Conservation (phyloP, 1,140 invertebrate genomes). For the Samia ricini region DNA sequence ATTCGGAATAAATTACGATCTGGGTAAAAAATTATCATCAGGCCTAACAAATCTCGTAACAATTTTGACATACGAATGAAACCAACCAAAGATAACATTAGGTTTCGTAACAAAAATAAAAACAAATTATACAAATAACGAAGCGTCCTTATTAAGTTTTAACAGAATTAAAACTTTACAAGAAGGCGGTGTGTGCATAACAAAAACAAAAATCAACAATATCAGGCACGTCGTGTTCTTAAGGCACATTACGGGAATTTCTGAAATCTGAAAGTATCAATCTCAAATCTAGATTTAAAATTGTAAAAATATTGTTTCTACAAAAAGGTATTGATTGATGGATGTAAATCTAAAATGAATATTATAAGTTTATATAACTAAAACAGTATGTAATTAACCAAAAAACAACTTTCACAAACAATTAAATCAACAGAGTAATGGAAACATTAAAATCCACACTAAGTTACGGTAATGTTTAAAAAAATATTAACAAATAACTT, state of each 20-base stretch:
- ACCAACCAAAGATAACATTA: conserved; percentile 45
- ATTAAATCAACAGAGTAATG: conserved; percentile 23
- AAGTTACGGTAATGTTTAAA: conserved; percentile 18
- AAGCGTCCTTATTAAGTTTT: conserved; percentile 43
- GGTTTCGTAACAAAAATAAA: conserved; percentile 4
- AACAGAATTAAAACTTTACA: conserved; percentile 33
- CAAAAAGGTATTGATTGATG: not conserved
- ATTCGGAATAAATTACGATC: not conserved
- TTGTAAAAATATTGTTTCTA: conserved; percentile 1
- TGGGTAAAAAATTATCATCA: not conserved
- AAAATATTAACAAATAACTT: conserved; percentile 16
- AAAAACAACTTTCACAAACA: conserved; percentile 30
- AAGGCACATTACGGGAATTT: conserved; percentile 54
- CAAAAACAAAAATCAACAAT: conserved; percentile 38
- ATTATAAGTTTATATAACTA: not conserved
- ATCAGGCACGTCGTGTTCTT: conserved; percentile 51
- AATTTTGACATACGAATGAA: not conserved
- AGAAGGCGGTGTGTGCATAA: conserved; percentile 37
- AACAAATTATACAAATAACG: conserved; percentile 7
- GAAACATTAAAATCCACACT: conserved; percentile 5
- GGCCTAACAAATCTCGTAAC: not conserved
- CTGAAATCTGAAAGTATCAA: conserved; percentile 23
- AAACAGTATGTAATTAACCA: conserved; percentile 22
- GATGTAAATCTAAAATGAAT: too few species aligned
- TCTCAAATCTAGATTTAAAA: not conserved